Evolutionary conservation across 2,797 vertebrate genomes (phyloP), one percentile per base, ranked within the genome.

Genomic region (Notoglanidium macrostoma): DNA sequence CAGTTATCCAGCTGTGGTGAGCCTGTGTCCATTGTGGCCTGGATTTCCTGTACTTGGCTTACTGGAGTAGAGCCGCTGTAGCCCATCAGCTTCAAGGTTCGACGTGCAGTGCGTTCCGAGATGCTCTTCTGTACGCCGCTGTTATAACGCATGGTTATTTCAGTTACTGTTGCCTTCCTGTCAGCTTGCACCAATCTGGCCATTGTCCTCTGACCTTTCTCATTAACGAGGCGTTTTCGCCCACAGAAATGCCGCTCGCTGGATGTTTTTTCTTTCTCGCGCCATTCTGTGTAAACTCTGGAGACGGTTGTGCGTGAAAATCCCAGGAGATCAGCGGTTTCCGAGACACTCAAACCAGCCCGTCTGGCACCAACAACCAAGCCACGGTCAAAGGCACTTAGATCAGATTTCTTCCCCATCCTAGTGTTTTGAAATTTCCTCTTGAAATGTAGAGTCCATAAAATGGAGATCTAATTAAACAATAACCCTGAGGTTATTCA

Each of bases 141-240:
- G 76, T 86, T 86, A 44, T 86, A 86, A 4, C 76, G 85, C 49
- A 68, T 79, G 44, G 85, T 86, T 49, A 82, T 82, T 82, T 82
- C 80, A 65, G 61, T 82, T 29, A 82, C 61, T 19, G 80, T 93
- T 91, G 90, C 80, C 88, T 91, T 65, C 86, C 85, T 78, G 89
- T 83, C 92, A 87, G 92, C 88, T 91, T 91, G 91, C 93, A 95
- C 95, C 63, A 86, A 76, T 80, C 63, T 79, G 46, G 74, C 85
- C 63, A 86, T 73, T 61, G 32, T 87, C 59, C n/a, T 87, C 55
- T 76, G 85, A 21, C 77, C 85, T 55, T 23, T 55, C 51, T 84
- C 82, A 26, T 55, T 84, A 40, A 86, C 85, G 5, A 86, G n/a
- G 1, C 76, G 61, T 46, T 67, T 86, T 29, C 74, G n/a, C 3